Evolutionary conservation across 2,888 invertebrate species (phyloP), one percentile per base, ranked within the genome.

Genomic region (Oscheius myriophilus): DNA sequence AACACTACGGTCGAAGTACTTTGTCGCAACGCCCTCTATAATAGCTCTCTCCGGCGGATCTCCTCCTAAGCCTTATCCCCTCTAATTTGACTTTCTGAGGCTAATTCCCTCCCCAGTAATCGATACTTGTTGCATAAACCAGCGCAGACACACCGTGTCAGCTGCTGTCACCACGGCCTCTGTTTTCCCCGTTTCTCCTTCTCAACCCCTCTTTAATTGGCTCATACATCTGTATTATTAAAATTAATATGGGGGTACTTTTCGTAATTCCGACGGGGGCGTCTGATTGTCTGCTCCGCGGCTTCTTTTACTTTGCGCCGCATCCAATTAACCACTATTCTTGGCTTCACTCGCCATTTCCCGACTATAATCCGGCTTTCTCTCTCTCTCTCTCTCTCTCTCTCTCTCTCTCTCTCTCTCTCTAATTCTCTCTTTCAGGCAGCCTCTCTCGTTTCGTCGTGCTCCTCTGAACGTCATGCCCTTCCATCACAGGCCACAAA

Each of bases 401-500:
- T 25, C 69, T 59, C 67, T 67, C 67, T 69, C 54, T 58, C 63
- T 58, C 49, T 51, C 53, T 43, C 49, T 45, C 46, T 51, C 58
- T 57, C 43, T 33, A 49, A 23, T 51, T 65, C 43, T 39, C 54
- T 63, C 23, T 71, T 74, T n/a, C 71, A 78, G 78, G 72, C 75
- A 43, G 75, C 73, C 46, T 78, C 78, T 42, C 69, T 78, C 49
- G 75, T 72, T 14, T 78, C 76, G 43, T 75, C 78, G 58, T 75
- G 76, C 63, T 68, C 75, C 41, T 70, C 73, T 12, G 75, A 71
- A 67, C 70, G 75, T 72, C 68, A 58, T 75, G 53, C 63, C 42
- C 43, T 52, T 49, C 52, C 46, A 41, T 67, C 61, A 57, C 70
- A 61, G 54, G 74, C 75, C 46, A 77, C 77, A 41, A 75, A 73